Conservation (phyloP, 64 coral and sea anemone species). For the Montipora foliosa region DNA sequence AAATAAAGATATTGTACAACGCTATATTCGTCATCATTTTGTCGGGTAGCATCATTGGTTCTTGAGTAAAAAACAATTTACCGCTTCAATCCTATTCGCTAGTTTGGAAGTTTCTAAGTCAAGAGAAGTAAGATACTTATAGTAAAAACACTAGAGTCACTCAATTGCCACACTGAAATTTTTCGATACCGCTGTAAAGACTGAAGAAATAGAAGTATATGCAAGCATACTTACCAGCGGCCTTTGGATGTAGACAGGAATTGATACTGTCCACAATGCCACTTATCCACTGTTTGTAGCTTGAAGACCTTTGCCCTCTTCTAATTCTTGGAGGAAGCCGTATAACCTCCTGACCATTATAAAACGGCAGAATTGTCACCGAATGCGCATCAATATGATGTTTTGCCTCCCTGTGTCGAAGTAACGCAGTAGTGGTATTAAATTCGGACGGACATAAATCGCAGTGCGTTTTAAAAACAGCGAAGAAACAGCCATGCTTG, state of each 20-base stretch:
- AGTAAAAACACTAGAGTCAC: neutral
- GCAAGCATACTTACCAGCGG: conserved; percentile 1
- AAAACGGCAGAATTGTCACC: conserved; percentile 2
- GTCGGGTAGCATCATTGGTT: too few species aligned
- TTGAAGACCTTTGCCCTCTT: neutral
- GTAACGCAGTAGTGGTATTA: conserved; percentile 20
- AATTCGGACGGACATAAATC: conserved; percentile 6
- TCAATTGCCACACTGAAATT: neutral
- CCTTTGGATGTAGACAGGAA: conserved; percentile 9
- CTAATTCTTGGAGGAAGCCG: neutral
- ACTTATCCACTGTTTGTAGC: conserved; percentile 7
- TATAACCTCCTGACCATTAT: neutral
- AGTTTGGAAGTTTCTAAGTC: too few species aligned
- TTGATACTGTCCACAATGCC: conserved; percentile 25
- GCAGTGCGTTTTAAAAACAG: conserved; percentile 37
- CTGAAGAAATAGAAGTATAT: neutral
- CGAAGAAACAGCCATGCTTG: neutral
- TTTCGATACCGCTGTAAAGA: too few species aligned
- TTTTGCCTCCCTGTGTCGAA: conserved; percentile 28
- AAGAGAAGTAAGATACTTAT: neutral
- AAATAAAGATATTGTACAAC: too few species aligned
- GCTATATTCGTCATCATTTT: too few species aligned
- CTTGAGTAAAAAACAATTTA: neutral
- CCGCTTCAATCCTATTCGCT: neutral
- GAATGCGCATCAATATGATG: conserved; percentile 7